Evolutionary conservation across 2,797 vertebrate genomes (phyloP).

Genomic region (Labeo calbasu): DNA sequence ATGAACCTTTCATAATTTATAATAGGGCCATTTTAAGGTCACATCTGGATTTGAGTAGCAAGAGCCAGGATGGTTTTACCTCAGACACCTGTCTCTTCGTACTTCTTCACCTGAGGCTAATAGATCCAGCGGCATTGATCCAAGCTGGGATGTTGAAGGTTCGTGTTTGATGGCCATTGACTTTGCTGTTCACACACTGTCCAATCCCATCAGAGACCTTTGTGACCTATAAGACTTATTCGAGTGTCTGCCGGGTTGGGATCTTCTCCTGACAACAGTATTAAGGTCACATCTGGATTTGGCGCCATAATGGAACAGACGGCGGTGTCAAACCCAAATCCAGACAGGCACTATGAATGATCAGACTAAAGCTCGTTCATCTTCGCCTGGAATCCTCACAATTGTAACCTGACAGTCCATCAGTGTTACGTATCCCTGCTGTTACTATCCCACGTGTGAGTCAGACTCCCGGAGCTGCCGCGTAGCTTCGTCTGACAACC

Average conservation of each 20-base stretch:
- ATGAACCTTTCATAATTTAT: too few relatives aligned
- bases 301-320: conserved; percentile 21
- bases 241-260: conserved; percentile 25
- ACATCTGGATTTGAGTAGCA: too few relatives aligned
- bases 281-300: conserved; percentile 53
- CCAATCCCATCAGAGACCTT: conserved; percentile 21
- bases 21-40: too few relatives aligned
- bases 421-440: conserved; percentile 21
- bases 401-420: conserved; percentile 33
- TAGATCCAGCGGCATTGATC: too few relatives aligned
- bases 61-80: too few relatives aligned
- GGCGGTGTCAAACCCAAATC: conserved; percentile 24
- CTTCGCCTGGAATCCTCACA: conserved; percentile 21
- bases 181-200: conserved; percentile 31
- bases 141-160: conserved; percentile 2
- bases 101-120: too few relatives aligned
- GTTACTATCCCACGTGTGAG: conserved; percentile 39
- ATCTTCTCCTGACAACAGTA: conserved; percentile 37
- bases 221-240: conserved; percentile 47
- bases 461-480: conserved; percentile 26
- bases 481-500: conserved; percentile 28
- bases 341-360: conserved; percentile 17
- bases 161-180: conserved; percentile 45
- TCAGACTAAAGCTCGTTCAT: conserved; percentile 26
- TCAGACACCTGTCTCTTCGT: too few relatives aligned